phyloP scores from a whole-genome alignment of 2,888 invertebrate species.

The Stenichneumon culpator region DNA sequence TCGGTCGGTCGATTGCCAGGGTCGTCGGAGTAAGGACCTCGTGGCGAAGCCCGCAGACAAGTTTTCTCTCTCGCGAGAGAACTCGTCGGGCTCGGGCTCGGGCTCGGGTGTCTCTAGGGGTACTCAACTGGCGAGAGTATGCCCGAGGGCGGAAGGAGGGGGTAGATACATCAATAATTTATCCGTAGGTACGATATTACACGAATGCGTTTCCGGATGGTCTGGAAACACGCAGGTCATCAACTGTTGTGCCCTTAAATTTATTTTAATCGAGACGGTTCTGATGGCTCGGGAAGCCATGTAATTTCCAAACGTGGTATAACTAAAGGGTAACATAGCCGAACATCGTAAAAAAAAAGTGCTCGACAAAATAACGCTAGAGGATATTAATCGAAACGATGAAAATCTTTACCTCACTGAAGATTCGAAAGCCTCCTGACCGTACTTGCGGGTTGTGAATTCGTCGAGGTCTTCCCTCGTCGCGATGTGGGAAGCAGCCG shows the following conservation, averaged over 20 bases:
- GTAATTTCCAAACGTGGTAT: too few relatives aligned
- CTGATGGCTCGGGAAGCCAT: neutral
- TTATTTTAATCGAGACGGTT: neutral
- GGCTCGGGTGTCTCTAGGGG: neutral
- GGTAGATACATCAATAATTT: neutral
- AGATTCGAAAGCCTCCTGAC: constrained; percentile 62
- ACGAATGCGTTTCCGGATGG: constrained; percentile 40
- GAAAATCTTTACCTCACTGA: constrained; percentile 56
- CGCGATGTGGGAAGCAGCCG: neutral
- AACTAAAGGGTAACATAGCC: neutral
- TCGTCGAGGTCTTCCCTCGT: constrained; percentile 26
- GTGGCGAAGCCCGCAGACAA: neutral
- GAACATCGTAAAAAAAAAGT: neutral
- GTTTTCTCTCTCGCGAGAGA: neutral
- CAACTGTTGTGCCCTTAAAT: neutral
- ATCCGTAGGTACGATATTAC: constrained; percentile 22
- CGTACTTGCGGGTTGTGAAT: constrained; percentile 22
- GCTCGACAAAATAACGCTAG: constrained; percentile 5
- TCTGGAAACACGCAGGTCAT: neutral
- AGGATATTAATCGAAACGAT: neutral
- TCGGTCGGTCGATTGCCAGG: neutral
- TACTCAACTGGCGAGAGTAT: neutral
- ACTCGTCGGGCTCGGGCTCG: neutral
- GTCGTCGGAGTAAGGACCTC: constrained; percentile 4
- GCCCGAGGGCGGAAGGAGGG: too few relatives aligned